Evolutionary conservation across 2,797 vertebrate species (phyloP).

Genomic region (Taeniopygia guttata): DNA sequence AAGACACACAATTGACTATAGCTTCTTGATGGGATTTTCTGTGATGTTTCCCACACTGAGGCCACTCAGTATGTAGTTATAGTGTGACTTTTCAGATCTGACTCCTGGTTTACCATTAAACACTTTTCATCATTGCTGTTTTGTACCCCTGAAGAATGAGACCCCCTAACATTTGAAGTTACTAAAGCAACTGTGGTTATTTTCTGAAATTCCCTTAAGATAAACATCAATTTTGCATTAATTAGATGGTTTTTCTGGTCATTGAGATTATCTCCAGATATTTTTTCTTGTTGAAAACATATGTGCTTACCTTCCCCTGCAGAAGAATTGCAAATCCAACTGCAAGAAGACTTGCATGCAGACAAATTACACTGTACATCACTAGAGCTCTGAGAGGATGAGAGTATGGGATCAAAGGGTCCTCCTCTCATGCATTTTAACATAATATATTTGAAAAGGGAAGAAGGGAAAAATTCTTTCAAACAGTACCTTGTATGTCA

Average conservation of each 20-base stretch:
- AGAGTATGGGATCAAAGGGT: accelerated
- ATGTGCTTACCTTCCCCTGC: neutral
- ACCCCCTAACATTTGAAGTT: constrained; percentile 3
- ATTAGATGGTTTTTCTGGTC: neutral
- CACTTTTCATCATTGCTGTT: neutral
- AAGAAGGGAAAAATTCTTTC: neutral
- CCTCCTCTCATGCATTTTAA: neutral
- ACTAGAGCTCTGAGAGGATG: neutral
- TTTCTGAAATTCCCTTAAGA: neutral
- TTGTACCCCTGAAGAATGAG: neutral
- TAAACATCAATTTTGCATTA: neutral
- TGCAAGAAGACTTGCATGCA: neutral
- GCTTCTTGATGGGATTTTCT: neutral
- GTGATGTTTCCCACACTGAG: neutral
- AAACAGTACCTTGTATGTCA: neutral
- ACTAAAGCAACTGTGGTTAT: neutral
- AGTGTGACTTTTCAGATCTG: neutral
- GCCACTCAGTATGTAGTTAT: neutral
- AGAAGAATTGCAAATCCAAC: neutral
- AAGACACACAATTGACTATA: neutral
- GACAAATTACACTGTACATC: neutral
- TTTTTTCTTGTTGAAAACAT: neutral
- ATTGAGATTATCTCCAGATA: neutral
- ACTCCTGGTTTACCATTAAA: neutral
- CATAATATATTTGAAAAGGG: neutral